Evolutionary conservation across 1,140 invertebrate species (phyloP), one percentile per base, ranked within the genome.

Genomic region (Drosophila lini): DNA sequence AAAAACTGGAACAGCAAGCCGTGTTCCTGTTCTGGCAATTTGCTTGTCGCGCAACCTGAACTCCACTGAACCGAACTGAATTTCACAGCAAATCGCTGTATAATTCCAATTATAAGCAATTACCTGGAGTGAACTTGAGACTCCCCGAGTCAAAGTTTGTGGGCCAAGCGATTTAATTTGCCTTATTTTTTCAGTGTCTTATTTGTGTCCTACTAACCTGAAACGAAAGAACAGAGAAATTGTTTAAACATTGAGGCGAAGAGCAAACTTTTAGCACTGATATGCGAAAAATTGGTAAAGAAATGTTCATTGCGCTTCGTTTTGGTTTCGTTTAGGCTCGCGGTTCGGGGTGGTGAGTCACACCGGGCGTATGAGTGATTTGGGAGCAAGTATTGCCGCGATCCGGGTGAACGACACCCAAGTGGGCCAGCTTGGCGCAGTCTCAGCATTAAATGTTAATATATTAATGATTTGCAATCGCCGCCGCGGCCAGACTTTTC

Each of bases 21-120:
- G 28, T 53, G 56, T 78, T 59, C 62, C 53, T 71, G 63, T 70
- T 81, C 70, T 75, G 60, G 60, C 53, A 58, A 78, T 85, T 78
- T 86, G 45, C 64, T 64, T 78, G 76, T 67, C 58, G 48, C 58
- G 64, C 48, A 38, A 63, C 62, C 41, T 61, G 53, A 55, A 68
- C 63, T 70, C 61, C 65, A 68, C 61, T 67, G 62, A 76, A 76
- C 58, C 56, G 61, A 61, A 59, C 76, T 78, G 57, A 81, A 84
- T 84, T 89, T 84, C 80, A 81, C 80, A 84, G 80, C 61, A 89
- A 84, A 89, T 89, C 67, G 61, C 67, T 56, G 80, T 80, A 78
- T 68, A 75, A 78, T 89, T 78, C 68, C 84, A 89, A 88, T 88
- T 88, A 88, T 58, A 80, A 71, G 77, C 84, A 89, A 88, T 88